Evolutionary conservation across 2,797 vertebrate genomes (phyloP).

Genomic region (Poeciliopsis paucimaculata): DNA sequence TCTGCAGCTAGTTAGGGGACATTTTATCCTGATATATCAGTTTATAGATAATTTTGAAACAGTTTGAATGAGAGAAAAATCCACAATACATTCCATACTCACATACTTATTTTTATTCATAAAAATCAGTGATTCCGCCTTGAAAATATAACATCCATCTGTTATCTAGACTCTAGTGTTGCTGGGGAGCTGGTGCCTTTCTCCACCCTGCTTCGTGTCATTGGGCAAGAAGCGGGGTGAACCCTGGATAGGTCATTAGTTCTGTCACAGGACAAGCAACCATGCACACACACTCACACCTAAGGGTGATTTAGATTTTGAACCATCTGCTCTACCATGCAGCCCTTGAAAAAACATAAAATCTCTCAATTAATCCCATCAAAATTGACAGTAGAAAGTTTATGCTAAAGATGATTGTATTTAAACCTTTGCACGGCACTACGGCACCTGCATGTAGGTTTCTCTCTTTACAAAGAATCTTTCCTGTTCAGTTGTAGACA

Average conservation of each 20-base stretch:
- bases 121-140: neutral
- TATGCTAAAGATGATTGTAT: neutral
- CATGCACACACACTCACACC: neutral
- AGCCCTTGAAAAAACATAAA: neutral
- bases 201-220: neutral
- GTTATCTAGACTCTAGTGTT: neutral
- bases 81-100: too few species aligned
- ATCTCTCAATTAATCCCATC: neutral
- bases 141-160: neutral
- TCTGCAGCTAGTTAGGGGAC: neutral
- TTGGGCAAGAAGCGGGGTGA: neutral
- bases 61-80: neutral
- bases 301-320: neutral
- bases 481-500: slow-evolving; percentile 20
- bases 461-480: slow-evolving; percentile 6
- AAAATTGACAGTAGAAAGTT: neutral
- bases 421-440: neutral
- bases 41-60: neutral
- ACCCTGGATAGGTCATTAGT: neutral
- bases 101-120: neutral
- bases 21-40: neutral
- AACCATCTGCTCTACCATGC: neutral
- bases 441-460: neutral
- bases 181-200: neutral
- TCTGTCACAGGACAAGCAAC: neutral